Percentiles rank a stretch among this genome's conserved stretches.
Evolutionary conservation across 2,797 vertebrate genomes (phyloP).

Genomic region (Cynopterus sphinx): DNA sequence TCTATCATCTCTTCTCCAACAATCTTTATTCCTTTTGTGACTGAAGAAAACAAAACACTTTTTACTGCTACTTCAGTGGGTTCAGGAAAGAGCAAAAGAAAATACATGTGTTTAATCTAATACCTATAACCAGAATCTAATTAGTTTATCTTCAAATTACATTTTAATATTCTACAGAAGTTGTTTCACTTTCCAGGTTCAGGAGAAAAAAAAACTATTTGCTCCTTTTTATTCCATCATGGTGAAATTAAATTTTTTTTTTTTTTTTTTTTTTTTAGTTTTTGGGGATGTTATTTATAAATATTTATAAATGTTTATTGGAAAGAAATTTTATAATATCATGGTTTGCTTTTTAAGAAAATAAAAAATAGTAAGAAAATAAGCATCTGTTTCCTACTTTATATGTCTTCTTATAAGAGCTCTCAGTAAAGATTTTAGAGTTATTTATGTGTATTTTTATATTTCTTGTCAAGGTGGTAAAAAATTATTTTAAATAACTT

Average conservation of each 20-base stretch:
- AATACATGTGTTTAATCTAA: not conserved
- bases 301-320: conserved; percentile 35
- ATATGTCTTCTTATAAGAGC: not conserved
- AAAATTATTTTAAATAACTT: not conserved
- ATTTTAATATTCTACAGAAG: not conserved
- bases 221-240: not conserved
- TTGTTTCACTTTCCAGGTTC: not conserved
- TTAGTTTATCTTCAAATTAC: conserved; percentile 38
- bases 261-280: not conserved
- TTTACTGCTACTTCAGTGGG: not conserved
- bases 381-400: not conserved
- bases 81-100: not conserved
- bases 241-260: not conserved
- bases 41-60: not conserved
- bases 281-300: conserved; percentile 2
- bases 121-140: not conserved
- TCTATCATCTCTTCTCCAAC: not conserved
- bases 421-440: not conserved
- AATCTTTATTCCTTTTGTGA: not conserved
- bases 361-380: not conserved
- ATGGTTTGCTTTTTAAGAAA: conserved; percentile 25
- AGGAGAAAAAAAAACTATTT: not conserved
- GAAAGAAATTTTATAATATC: not conserved
- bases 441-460: not conserved
- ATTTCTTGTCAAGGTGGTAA: not conserved